Base-by-base conservation (phyloP, 1,140 invertebrate genomes). In the Pseudomyrmex gracilis region DNA sequence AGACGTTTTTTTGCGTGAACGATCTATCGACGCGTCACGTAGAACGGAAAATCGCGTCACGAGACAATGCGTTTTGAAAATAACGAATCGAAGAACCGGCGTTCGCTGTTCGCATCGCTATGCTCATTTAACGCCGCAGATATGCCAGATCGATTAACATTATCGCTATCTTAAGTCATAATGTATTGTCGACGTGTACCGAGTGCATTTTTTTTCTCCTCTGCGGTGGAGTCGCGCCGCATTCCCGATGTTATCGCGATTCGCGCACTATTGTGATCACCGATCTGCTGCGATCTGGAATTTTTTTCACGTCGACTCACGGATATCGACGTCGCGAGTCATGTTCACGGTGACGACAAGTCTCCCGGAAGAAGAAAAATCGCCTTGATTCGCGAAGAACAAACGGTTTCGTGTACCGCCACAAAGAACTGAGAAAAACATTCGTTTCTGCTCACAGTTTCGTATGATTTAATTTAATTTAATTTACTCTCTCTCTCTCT, bases 61-160 rank as follows among this genome's bases (percentile, higher is more conserved):
- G 22, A 82, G 60, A 82, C 83, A 73, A 58, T 49, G 60, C 67
- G 17, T 60, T 51, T 9, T 67, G 45, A 70, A 83, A 53, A 60
- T 58, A 57, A 73, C 58, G 70, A n/a, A n/a, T 49, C 58, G 66
- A 67, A 8, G 34, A 45, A 55, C 15, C 49, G 58, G 17, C 58
- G 60, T 58, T 17, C 61, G 5, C 60, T 24, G 60, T 43, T 58
- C 53, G 45, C 57, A 15, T 84, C 57, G 83, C 47, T 10, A 63
- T 24, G 74, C 73, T 87, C 66, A 55, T 85, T 87, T 87, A 85
- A 67, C 76, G 66, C 45, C 45, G 45, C 4, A 73, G 85, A 86
- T 84, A 82, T 82, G 70, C 64, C 53, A 76, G 82, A 88, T 86
- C 70, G 85, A 88, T 86, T 86, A 57, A 57, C 64, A 84, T 86